Conservation (phyloP, 2,888 invertebrate species). For the Piscicola geometra region DNA sequence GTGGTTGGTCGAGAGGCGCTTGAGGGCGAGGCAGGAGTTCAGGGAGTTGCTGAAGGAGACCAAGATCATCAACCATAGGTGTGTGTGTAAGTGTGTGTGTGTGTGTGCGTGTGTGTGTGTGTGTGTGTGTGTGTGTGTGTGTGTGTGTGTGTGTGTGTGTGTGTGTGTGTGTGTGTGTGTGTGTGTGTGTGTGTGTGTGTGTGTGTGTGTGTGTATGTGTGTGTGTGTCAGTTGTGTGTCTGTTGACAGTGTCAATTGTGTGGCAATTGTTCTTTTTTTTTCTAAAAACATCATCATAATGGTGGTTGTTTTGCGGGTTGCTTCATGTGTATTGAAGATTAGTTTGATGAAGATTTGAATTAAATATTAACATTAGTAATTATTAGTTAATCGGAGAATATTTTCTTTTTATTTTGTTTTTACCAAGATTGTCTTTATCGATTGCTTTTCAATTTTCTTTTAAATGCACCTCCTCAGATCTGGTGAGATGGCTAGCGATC, state of each 20-base stretch:
- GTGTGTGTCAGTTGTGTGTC: too few species aligned
- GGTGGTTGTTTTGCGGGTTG: too few species aligned
- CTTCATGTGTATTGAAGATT: too few species aligned
- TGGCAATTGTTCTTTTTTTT: too few species aligned
- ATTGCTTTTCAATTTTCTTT: too few species aligned
- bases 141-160: slow-evolving; percentile 39
- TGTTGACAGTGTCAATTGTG: too few species aligned
- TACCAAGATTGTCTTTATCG: too few species aligned
- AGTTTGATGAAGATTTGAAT: too few species aligned
- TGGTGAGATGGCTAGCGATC: slow-evolving; percentile 42
- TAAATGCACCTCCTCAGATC: slow-evolving; percentile 62
- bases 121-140: slow-evolving; percentile 36
- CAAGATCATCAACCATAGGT: slow-evolving; percentile 87
- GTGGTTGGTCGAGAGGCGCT: slow-evolving; percentile 85
- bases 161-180: slow-evolving; percentile 39
- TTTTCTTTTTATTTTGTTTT: slow-evolving; percentile 2
- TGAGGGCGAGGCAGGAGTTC: slow-evolving; percentile 83
- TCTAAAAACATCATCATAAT: too few species aligned
- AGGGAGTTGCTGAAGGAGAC: slow-evolving; percentile 87
- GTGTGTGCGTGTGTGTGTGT: too few species aligned
- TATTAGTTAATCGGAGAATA: background rate
- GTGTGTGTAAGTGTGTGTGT: slow-evolving; percentile 44
- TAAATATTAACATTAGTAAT: too few species aligned
- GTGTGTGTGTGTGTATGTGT: slow-evolving; percentile 38
- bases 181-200: slow-evolving; percentile 38